Conservation (phyloP, 2,113 vertebrate genomes). For the Telmatochromis bifrenatus region DNA sequence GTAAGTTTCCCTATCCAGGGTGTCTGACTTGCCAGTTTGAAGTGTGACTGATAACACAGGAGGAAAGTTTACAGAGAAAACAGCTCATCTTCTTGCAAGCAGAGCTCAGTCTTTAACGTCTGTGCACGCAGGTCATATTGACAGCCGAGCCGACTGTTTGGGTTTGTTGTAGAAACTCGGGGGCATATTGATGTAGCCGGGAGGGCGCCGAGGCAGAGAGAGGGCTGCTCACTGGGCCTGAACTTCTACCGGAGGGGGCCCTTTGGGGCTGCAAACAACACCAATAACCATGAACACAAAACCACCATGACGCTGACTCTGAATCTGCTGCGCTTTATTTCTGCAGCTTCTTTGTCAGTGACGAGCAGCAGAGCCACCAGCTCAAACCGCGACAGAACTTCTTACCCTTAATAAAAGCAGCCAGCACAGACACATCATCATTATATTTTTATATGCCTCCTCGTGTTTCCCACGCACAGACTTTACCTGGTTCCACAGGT, state of each 20-base stretch:
- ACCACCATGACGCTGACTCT: conserved; percentile 9
- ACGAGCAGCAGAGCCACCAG: background rate
- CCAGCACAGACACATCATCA: background rate
- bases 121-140: conserved; percentile 28
- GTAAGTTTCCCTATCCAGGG: conserved; percentile 46
- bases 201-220: conserved; percentile 41
- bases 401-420: background rate
- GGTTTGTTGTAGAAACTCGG: conserved; percentile 38
- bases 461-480: background rate
- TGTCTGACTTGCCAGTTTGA: conserved; percentile 51
- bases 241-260: conserved; percentile 45
- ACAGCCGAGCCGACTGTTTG: conserved; percentile 4
- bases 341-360: background rate
- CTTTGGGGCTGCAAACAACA: conserved; percentile 14
- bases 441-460: background rate
- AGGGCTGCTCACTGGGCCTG: conserved; percentile 50
- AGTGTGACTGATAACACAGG: conserved; percentile 55
- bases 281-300: conserved; percentile 43
- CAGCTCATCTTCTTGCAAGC: conserved; percentile 35
- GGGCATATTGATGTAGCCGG: conserved; percentile 62
- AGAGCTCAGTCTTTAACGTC: conserved; percentile 42
- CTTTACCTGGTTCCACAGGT: background rate
- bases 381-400: background rate
- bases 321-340: background rate
- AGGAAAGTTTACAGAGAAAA: conserved; percentile 52